Evolutionary conservation across 2,113 vertebrate genomes (phyloP).

Genomic region (Axis porcinus): DNA sequence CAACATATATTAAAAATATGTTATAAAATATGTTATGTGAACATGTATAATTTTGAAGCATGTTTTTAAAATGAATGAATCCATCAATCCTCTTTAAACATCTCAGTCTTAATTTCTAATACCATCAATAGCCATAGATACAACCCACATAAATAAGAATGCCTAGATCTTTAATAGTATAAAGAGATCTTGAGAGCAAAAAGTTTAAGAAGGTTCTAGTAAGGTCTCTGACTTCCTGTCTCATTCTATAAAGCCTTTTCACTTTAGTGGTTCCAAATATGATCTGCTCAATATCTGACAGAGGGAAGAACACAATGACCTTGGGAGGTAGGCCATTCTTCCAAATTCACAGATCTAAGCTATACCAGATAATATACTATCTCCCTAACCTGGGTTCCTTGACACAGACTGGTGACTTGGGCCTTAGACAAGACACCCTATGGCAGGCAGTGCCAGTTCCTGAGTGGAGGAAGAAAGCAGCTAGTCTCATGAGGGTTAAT

Average conservation of each 20-base stretch:
- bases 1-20: not conserved
- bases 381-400: not conserved
- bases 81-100: not conserved
- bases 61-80: not conserved
- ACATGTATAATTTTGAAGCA: not conserved
- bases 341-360: not conserved
- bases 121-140: not conserved
- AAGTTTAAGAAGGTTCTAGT: not conserved
- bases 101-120: conserved; percentile 5
- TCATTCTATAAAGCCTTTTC: not conserved
- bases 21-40: not conserved
- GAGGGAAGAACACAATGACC: not conserved
- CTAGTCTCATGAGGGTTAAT: not conserved
- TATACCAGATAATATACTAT: not conserved
- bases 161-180: not conserved
- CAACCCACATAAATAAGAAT: not conserved
- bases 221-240: not conserved
- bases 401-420: not conserved
- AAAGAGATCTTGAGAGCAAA: not conserved
- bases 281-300: not conserved
- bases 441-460: not conserved
- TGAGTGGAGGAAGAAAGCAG: not conserved
- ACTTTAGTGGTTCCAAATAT: not conserved
- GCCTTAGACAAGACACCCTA: not conserved
- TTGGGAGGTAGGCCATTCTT: not conserved